A percentile compares a stretch with the other conserved stretches of the same genome.
Conservation (phyloP, 2,113 vertebrate species). For the Hoplias malabaricus region DNA sequence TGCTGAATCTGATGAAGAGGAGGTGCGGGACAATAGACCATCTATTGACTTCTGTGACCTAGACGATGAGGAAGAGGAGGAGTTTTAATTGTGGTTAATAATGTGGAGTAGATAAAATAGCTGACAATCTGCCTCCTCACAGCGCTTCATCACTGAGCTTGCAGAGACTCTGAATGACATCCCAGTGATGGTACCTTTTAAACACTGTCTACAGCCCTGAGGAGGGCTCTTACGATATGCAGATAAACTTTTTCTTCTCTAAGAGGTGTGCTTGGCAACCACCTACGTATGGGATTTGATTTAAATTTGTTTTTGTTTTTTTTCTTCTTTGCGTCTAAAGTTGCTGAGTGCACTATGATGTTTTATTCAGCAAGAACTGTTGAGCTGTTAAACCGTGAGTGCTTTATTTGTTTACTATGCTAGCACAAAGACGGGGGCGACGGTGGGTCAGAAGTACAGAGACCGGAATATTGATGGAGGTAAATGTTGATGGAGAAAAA, state of each 20-base stretch:
- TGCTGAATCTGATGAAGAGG: conserved; percentile 81
- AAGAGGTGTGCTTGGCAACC: conserved; percentile 28
- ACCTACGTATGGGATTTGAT: conserved; percentile 48
- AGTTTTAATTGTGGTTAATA: conserved; percentile 55
- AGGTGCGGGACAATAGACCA: conserved; percentile 73
- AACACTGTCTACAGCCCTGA: conserved; percentile 32
- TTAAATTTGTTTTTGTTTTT: conserved; percentile 39
- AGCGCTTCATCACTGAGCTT: background rate
- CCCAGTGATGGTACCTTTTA: background rate
- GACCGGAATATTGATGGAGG: background rate
- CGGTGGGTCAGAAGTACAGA: background rate
- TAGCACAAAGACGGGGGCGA: background rate
- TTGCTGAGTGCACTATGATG: conserved; percentile 51
- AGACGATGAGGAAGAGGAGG: conserved; percentile 70
- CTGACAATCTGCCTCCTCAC: conserved; percentile 24
- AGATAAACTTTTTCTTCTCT: conserved; percentile 17
- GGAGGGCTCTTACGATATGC: conserved; percentile 47
- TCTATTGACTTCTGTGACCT: conserved; percentile 78
- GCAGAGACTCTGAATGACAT: background rate
- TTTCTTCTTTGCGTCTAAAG: conserved; percentile 35
- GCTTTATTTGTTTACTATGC: conserved; percentile 62
- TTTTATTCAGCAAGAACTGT: conserved; percentile 47
- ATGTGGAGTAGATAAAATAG: background rate
- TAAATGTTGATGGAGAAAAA: background rate
- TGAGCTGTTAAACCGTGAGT: conserved; percentile 63